phyloP scores from a whole-genome alignment of 2,113 vertebrate genomes.

The Ptilorrhoa leucosticta region DNA sequence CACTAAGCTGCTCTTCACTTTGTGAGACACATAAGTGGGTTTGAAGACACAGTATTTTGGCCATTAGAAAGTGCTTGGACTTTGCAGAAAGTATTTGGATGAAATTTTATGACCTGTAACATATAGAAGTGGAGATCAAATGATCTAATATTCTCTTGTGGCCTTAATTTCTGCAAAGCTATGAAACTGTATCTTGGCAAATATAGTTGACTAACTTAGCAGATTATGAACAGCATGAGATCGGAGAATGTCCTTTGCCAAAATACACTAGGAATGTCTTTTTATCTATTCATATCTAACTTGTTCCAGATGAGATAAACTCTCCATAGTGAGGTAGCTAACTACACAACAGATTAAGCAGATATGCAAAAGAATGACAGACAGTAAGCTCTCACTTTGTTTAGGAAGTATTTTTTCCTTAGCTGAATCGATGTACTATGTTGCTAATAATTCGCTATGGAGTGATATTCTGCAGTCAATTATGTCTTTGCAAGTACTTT shows the following conservation, averaged over 20 bases:
- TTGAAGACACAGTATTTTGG: not conserved
- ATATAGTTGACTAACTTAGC: not conserved
- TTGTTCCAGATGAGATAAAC: slow-evolving; percentile 35
- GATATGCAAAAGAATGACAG: not conserved
- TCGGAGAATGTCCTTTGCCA: not conserved
- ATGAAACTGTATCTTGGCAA: slow-evolving; percentile 19
- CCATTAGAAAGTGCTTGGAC: not conserved
- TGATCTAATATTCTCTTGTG: not conserved
- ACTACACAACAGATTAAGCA: not conserved
- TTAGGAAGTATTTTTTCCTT: not conserved
- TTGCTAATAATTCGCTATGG: not conserved
- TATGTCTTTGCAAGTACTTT: not conserved
- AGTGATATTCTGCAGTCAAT: not conserved
- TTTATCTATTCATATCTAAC: slow-evolving; percentile 21
- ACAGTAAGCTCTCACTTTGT: not conserved
- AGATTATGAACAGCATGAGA: slow-evolving; percentile 22
- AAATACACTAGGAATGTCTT: slow-evolving; percentile 23
- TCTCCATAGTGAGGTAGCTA: not conserved
- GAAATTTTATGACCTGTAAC: slow-evolving; percentile 18
- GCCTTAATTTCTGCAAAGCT: slow-evolving; percentile 13
- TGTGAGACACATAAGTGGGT: not conserved
- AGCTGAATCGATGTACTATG: not conserved
- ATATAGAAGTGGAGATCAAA: not conserved
- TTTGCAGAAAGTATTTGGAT: not conserved
- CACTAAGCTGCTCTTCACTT: not conserved